Evolutionary conservation across 1,140 invertebrate species (phyloP), one percentile per base, ranked within the genome.

Genomic region (Drosophila punjabiensis): DNA sequence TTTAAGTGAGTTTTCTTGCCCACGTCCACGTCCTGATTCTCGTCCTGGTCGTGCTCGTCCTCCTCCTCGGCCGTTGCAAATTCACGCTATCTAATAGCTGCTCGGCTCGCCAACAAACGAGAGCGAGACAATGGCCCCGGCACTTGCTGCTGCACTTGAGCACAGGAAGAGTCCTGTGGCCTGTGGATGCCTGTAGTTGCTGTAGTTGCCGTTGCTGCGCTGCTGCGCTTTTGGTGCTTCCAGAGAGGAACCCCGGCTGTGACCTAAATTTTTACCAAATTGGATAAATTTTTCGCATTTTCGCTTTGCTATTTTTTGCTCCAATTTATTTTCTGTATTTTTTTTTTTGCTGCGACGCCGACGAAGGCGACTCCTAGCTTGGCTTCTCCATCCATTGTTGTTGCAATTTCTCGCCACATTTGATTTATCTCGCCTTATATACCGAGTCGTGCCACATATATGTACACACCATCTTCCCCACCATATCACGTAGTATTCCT

Each of bases 241-340:
- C 74, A 87, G 80, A 56, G 56, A 52, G 64, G 55, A 60, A 79
- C 66, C 89, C 79, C 76, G 81, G 79, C 74, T 90, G 82, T 92
- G 90, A 92, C 90, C 90, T 79, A 92, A 92, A 92, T 92, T 92
- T 92, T 92, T 92, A 90, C 90, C 90, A 92, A 92, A 92, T 92
- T 92, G 90, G 90, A 92, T 92, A 92, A 87, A 92, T 92, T 92
- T 92, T 92, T 92, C 91, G 91, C 90, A 92, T 92, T 92, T 90
- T 87, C 86, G 71, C 79, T 86, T 77, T 77, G 70, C 79, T 55
- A 63, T 76, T 53, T 53, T 53, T 53, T 53, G 48, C 48, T 30
- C 14, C 24, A 67, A 77, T 73, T 66, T 58, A 63, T n/a, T 64
- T 37, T 63, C 59, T 39, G n/a, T 37, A 55, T 75, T 76, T 66